Evolutionary conservation across 2,888 invertebrate species (phyloP).

Genomic region (Trichogramma evanescens): DNA sequence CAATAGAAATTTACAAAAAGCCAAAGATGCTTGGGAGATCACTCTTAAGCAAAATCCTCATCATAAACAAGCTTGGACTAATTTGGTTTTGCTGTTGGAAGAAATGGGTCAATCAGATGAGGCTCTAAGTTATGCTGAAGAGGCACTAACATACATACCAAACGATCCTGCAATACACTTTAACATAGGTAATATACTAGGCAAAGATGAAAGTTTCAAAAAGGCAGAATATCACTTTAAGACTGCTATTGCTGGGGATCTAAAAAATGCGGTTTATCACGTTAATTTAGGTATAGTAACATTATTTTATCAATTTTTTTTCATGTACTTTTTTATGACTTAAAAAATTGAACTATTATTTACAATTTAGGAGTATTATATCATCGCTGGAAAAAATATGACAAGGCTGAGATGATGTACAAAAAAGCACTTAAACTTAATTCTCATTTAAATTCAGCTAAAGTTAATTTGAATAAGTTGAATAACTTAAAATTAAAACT

Average conservation of each 20-base stretch:
- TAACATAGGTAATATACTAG: slow-evolving; percentile 80
- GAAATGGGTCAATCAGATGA: slow-evolving; percentile 62
- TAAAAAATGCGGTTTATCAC: slow-evolving; percentile 72
- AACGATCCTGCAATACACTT: slow-evolving; percentile 74
- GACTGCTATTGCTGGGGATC: slow-evolving; percentile 63
- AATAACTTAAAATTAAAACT: slow-evolving; percentile 27
- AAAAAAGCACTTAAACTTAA: slow-evolving; percentile 66
- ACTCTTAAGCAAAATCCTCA: slow-evolving; percentile 70
- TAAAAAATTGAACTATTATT: slow-evolving; percentile 11
- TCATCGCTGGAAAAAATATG: slow-evolving; percentile 79
- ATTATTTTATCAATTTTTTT: background rate
- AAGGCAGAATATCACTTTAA: slow-evolving; percentile 78
- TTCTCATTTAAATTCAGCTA: slow-evolving; percentile 62
- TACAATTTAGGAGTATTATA: slow-evolving; percentile 70
- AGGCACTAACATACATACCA: slow-evolving; percentile 65
- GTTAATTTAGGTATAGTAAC: slow-evolving; percentile 75
- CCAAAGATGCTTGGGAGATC: slow-evolving; percentile 74
- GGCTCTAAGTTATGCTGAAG: slow-evolving; percentile 64
- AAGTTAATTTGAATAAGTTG: slow-evolving; percentile 60
- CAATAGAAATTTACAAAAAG: slow-evolving; percentile 63
- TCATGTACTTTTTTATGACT: background rate
- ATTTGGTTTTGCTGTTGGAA: slow-evolving; percentile 78
- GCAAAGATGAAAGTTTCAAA: slow-evolving; percentile 69
- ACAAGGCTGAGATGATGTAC: slow-evolving; percentile 69
- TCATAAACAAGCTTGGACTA: slow-evolving; percentile 87